Base-by-base conservation (phyloP, 2,797 vertebrate genomes). In the Cyclura pinguis region DNA sequence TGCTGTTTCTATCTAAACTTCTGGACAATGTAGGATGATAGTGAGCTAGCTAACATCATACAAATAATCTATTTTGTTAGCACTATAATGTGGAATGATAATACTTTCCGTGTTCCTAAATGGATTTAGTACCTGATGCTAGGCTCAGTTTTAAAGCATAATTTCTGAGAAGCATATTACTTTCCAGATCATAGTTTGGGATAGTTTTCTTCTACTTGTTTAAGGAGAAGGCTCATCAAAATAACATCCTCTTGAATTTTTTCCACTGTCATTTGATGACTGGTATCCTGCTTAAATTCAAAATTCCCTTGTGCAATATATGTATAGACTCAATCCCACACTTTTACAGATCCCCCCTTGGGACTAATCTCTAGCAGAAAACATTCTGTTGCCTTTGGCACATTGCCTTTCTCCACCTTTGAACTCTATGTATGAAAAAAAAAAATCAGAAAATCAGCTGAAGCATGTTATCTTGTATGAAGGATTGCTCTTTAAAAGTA, bases 311-410 rank as follows among this genome's bases (percentile, higher is more conserved):
- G 20, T 62, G 89, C 73, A 8, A 1, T 80, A 14, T 2, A 1
- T 67, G 6, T 69, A 6, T 4, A 77, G 72, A 3, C 72, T 84
- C 38, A 84, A 42, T 77, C 57, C 4, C 72, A 78, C 32, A 59
- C 47, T 5, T 76, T 14, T 20, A 22, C n/a, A 47, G 0, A 59
- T 86, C 38, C 72, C 42, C 80, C 7, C n/a, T 83, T 86, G 80
- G 62, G 72, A 76, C 47, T 83, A 18, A 24, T 10, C 85, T 89
- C 92, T 84, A 82, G 3, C 12, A 29, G 47, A 80, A 93, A 91
- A 91, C 72, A 69, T 85, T 38, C 16, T 88, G 16, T 1, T 90
- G 80, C 62, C 86, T 0, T 14, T 89, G 8, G 73, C 72, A 88
- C 0, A 42, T 59, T 88, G 47, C 38, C 73, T 1, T 92, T 10